Evolutionary conservation across 1,140 invertebrate genomes (phyloP).

Genomic region (Drosophila grimshawi): DNA sequence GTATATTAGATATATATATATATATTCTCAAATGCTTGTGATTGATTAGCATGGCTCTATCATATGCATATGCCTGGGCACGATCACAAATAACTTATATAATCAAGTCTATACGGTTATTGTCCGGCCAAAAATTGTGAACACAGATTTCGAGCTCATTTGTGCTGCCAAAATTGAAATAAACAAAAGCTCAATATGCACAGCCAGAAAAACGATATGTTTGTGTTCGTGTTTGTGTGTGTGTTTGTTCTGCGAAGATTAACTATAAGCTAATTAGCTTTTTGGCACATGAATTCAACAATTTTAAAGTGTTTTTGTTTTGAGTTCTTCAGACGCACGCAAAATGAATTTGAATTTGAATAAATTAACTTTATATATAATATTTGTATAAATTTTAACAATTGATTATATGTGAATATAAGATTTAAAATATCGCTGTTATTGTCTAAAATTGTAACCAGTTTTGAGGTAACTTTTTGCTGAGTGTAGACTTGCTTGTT

Average conservation of each 20-base stretch:
- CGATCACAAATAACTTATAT: slow-evolving; percentile 30
- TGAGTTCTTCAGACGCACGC: too few relatives aligned
- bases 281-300: slow-evolving; percentile 3
- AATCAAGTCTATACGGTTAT: slow-evolving; percentile 15
- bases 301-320: background rate
- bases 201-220: background rate
- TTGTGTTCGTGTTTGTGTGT: background rate
- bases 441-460: too few relatives aligned
- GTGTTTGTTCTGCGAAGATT: background rate
- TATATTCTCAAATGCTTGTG: slow-evolving; percentile 46
- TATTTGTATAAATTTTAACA: too few relatives aligned
- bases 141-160: slow-evolving; percentile 32
- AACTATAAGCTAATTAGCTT: slow-evolving; percentile 6
- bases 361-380: too few relatives aligned
- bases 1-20: slow-evolving; percentile 2
- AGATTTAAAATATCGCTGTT: too few relatives aligned
- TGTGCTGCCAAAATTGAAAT: slow-evolving; percentile 41
- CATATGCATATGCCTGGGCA: slow-evolving; percentile 40
- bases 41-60: slow-evolving; percentile 56
- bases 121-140: slow-evolving; percentile 10
- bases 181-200: slow-evolving; percentile 33
- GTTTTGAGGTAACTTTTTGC: background rate
- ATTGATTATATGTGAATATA: too few relatives aligned
- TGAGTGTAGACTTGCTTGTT: slow-evolving; percentile 21
- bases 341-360: too few relatives aligned